Evolutionary conservation across 2,888 invertebrate species (phyloP), one percentile per base, ranked within the genome.

Genomic region (Apomyelois bistriatella): DNA sequence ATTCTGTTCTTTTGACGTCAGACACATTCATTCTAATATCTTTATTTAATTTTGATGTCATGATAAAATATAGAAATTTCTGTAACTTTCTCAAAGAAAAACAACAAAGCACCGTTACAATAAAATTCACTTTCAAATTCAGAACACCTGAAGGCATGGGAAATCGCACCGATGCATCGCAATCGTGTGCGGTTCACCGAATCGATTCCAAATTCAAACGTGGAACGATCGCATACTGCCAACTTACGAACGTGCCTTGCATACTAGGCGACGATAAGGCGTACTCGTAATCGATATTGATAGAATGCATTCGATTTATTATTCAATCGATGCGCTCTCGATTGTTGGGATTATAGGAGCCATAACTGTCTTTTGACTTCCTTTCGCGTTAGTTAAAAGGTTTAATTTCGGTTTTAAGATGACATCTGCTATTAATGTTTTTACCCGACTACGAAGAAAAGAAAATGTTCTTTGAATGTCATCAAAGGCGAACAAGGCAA

Each of bases 191-290:
- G 52, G 37, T 52, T 52, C 52, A 36, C 16, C 42, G 52, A 52
- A 52, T 43, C 52, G 52, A 52, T 52, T 36, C 43, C 17, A 13
- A 43, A 52, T 52, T 52, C 52, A 43, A 28, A 42, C 36, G 41
- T 51, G 41, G 32, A 42, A 30, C 51, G 48, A 28, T 22, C 52
- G 32, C 52, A 43, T 52, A 37, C 43, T 52, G 52, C 43, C 52
- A 52, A 36, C 36, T 43, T 22, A 10, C 12, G 28, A 22, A 52
- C 52, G 43, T 52, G 52, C 10, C 10, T 43, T 16, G 52, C 32
- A 51, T 51, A 42, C 17, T 32, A 17, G 35, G 1, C n/a, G 35
- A 2, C 42, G 30, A 51, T 50, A 36, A n/a, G 22, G 36, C 22
- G 48, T 3, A 28, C 12, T 48, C 48, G 28, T 48, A 38, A 38